These are phyloP conservation scores for Rhineura floridana DNA, from an alignment of 2,113 vertebrate genomes.

Conservation along the genomic window DNA sequence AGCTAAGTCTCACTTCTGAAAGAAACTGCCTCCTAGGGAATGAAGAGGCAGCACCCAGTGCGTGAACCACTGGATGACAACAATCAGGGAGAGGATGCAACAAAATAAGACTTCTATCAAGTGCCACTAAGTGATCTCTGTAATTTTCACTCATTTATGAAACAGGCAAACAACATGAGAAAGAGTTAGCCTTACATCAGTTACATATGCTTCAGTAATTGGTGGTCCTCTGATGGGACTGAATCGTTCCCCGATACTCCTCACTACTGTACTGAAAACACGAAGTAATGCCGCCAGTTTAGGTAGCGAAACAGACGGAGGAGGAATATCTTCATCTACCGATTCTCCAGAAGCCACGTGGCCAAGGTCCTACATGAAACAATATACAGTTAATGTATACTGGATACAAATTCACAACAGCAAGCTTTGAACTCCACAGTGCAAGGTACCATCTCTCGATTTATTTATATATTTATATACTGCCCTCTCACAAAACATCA, in stretches of 20 bases:
- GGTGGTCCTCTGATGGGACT: constrained; percentile 92
- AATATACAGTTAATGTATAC: background rate
- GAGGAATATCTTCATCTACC: constrained; percentile 93
- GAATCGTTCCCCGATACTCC: constrained; percentile 96
- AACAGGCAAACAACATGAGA: background rate
- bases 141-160: background rate
- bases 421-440: background rate
- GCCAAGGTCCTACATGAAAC: constrained; percentile 86
- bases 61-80: background rate
- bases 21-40: background rate
- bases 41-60: background rate
- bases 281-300: constrained; percentile 94
- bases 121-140: background rate
- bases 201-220: constrained; percentile 94
- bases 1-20: background rate
- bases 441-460: too few species aligned
- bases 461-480: too few species aligned
- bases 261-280: constrained; percentile 97
- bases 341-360: constrained; percentile 90
- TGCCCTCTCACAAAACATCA: too few species aligned
- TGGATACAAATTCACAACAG: background rate
- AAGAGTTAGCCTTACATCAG: constrained; percentile 82
- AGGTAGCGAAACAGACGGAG: constrained; percentile 93
- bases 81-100: background rate
- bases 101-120: background rate